Conservation (phyloP, 2,113 vertebrate species). For the Pelusios castaneus region DNA sequence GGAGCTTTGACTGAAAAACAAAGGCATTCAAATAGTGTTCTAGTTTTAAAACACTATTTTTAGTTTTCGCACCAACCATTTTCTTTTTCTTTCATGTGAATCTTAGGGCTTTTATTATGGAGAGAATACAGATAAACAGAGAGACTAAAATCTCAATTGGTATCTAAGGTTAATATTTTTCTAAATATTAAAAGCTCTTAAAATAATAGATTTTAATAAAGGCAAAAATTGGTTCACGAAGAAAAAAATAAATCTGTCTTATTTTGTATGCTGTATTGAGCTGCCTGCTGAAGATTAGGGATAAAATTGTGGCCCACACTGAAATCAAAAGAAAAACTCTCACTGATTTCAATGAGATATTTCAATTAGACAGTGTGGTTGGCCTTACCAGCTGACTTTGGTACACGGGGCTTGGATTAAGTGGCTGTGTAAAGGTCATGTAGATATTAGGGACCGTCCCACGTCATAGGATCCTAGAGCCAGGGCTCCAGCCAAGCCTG, state of each 20-base stretch:
- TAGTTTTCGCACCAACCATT: neutral
- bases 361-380: neutral
- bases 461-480: too few relatives aligned
- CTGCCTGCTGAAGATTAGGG: neutral
- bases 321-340: neutral
- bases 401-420: neutral
- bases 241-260: neutral
- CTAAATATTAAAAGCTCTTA: neutral
- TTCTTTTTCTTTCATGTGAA: rapidly evolving
- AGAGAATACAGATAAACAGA: neutral
- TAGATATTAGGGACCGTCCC: neutral
- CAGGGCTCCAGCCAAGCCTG: too few relatives aligned
- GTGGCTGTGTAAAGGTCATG: neutral
- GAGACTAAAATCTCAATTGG: neutral
- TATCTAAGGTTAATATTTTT: neutral
- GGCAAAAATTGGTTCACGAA: neutral
- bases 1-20: neutral
- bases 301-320: rapidly evolving
- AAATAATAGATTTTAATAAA: neutral
- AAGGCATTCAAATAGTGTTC: neutral
- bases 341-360: neutral
- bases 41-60: neutral
- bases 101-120: neutral
- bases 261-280: neutral
- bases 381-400: neutral